Base-by-base conservation (phyloP, 2,888 invertebrate species). In the Machimus rusticus region DNA sequence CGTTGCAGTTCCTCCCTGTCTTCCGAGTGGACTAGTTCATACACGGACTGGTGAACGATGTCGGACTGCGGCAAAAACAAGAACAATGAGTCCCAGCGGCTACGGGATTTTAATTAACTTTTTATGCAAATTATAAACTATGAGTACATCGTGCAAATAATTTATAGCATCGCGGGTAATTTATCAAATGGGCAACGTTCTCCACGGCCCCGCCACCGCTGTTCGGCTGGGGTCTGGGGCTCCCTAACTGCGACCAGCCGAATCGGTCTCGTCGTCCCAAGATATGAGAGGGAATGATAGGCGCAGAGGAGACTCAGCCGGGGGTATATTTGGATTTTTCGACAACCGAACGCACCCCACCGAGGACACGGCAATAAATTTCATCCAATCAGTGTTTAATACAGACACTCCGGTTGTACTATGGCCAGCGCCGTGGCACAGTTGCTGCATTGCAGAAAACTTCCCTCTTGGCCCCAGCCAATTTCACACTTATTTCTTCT, bases 31-130 rank as follows among this genome's bases (percentile, higher is more conserved):
- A 99, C 99, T 92, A 99, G 94, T 93, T 99, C 99, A 94, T 99
- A 99, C 86, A 99, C 99, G 89, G 99, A 98, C 93, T 99, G 99
- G 93, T 99, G 99, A 88, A 99, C 98, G 91, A 99, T 99, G 93
- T 99, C 99, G 90, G 99, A 99, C 99, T 99, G 95, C 46, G 95
- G 95, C 90, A 74, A 89, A 89, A 90, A 86, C 84, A 90, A 89
- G 55, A 85, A 78, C 74, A 66, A 82, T 78, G 46, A 87, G 66
- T 66, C 66, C 66, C 66, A 66, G 66, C 81, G 46, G n/a, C 16
- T 66, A 76, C 57, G 86, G 37, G 57, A 78, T 39, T 86, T 86
- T 86, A 86, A 86, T 86, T 86, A 86, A 86, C 37, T 86, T 86
- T 86, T 86, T 86, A 86, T 86, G 86, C 86, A 86, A 86, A 86